Percentiles rank a stretch among this genome's conserved stretches.
phyloP scores from a whole-genome alignment of 1,140 invertebrate genomes.

The Physella acuta region DNA sequence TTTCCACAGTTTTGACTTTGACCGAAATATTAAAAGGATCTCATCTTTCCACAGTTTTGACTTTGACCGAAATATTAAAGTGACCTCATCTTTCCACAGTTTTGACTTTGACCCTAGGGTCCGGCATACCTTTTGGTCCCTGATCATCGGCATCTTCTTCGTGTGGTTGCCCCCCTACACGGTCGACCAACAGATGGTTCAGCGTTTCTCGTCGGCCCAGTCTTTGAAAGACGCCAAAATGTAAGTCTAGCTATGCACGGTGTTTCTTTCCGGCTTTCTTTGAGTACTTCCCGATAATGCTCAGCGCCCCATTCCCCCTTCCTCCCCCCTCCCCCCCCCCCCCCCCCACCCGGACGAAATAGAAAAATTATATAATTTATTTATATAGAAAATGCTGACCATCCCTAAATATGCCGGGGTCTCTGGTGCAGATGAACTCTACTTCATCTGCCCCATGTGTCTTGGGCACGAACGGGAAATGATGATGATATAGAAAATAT shows the following conservation, averaged over 20 bases:
- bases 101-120: conserved; percentile 75
- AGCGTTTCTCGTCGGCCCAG: conserved; percentile 39
- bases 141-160: conserved; percentile 70
- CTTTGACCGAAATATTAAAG: neutral
- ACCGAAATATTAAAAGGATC: no score
- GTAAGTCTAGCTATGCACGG: conserved; percentile 29
- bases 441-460: no score
- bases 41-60: no score
- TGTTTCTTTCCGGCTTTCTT: neutral
- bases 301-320: neutral
- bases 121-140: conserved; percentile 84
- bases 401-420: no score
- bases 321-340: neutral
- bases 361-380: no score
- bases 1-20: no score
- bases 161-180: conserved; percentile 70
- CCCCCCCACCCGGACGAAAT: neutral
- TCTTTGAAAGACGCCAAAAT: conserved; percentile 39
- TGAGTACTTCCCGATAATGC: no score
- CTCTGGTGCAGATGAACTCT: no score
- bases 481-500: no score
- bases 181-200: conserved; percentile 45
- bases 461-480: no score
- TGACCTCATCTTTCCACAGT: conserved; percentile 59
- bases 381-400: no score